Conservation (phyloP, 2,797 vertebrate species). For the Cuculus canorus region DNA sequence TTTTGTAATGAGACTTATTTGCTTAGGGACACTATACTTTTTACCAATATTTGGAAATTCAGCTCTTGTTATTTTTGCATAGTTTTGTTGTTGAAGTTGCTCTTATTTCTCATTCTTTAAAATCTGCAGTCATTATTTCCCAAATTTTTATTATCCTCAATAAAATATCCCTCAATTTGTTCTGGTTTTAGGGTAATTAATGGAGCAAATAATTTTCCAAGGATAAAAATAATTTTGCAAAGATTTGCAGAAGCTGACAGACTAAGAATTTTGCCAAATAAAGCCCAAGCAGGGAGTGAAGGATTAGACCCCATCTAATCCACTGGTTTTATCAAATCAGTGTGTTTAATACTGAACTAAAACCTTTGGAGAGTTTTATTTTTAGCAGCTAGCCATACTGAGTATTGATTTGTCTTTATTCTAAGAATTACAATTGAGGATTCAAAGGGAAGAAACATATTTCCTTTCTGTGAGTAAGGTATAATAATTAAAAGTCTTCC, state of each 20-base stretch:
- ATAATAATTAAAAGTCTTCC: background rate
- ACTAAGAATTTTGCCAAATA: slow-evolving; percentile 22
- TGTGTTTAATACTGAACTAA: slow-evolving; percentile 23
- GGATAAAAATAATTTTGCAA: slow-evolving; percentile 50
- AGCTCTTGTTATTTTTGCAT: background rate
- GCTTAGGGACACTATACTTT: background rate
- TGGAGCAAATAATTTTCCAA: slow-evolving; percentile 45
- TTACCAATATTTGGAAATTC: background rate
- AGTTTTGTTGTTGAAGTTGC: background rate
- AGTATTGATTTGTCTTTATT: background rate
- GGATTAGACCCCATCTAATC: slow-evolving; percentile 43
- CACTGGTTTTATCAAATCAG: background rate
- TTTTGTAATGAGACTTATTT: background rate
- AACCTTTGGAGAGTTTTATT: slow-evolving; percentile 20
- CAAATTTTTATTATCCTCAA: slow-evolving; percentile 15
- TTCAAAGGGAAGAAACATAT: background rate
- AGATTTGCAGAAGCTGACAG: slow-evolving; percentile 30
- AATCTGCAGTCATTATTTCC: background rate
- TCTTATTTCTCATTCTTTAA: slow-evolving; percentile 17
- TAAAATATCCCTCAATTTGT: slow-evolving; percentile 22
- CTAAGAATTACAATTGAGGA: background rate
- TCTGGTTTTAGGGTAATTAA: slow-evolving; percentile 51
- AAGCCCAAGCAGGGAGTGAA: slow-evolving; percentile 1
- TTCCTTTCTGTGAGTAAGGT: background rate
- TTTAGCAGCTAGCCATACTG: background rate